Percentiles rank a stretch among this genome's conserved stretches.
Evolutionary conservation across 2,113 vertebrate species (phyloP).

Genomic region (Tetrao urogallus): DNA sequence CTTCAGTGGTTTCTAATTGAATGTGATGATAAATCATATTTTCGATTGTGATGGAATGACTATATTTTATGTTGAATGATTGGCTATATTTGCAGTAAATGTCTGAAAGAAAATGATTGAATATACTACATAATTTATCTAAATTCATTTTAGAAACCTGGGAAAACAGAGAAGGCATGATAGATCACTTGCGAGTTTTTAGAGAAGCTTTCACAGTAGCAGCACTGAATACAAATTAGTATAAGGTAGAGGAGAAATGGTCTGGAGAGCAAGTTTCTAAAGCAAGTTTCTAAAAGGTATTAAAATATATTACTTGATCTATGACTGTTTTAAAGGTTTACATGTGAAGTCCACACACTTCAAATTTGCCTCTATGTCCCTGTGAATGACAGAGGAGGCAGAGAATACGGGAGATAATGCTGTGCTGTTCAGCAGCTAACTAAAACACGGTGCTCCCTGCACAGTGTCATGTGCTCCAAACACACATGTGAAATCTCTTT

Average conservation of each 20-base stretch:
- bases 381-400: background rate
- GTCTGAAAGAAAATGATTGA: conserved; percentile 37
- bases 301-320: conserved; percentile 13
- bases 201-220: conserved; percentile 10
- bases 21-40: conserved; percentile 40
- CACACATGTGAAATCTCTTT: background rate
- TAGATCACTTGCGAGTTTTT: conserved; percentile 48
- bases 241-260: background rate
- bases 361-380: background rate
- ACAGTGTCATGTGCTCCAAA: background rate
- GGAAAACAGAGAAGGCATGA: conserved; percentile 40
- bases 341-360: background rate
- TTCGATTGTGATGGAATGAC: conserved; percentile 22
- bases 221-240: conserved; percentile 35
- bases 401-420: background rate
- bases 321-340: background rate
- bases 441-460: background rate
- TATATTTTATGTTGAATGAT: conserved; percentile 58
- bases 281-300: conserved; percentile 9
- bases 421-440: background rate
- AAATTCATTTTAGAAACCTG: conserved; percentile 46
- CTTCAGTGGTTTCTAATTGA: conserved; percentile 50
- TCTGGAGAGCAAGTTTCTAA: fast-evolving
- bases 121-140: conserved; percentile 46
- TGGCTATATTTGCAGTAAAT: conserved; percentile 37